A percentile compares a stretch with the other conserved stretches of the same genome.
Evolutionary conservation across 1,140 invertebrate species (phyloP).

Genomic region (Adelges cooleyi): DNA sequence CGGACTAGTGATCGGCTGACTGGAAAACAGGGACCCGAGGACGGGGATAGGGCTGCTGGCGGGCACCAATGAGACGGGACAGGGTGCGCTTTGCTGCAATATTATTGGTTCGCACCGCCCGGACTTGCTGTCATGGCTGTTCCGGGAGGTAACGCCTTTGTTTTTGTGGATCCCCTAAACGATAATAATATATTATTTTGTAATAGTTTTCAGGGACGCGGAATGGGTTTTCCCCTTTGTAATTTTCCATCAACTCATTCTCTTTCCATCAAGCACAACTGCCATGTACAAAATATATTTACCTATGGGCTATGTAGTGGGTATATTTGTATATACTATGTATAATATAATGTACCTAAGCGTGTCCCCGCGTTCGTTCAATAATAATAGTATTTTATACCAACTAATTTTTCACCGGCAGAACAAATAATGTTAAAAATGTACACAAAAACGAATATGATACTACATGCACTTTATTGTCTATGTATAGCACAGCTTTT

Average conservation of each 20-base stretch:
- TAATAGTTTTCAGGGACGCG: constrained; percentile 6
- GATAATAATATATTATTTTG: not conserved
- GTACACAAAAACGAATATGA: too few species aligned
- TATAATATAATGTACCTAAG: too few species aligned
- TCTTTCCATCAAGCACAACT: not conserved
- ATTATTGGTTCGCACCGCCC: constrained; percentile 2
- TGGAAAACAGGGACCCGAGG: constrained; percentile 19
- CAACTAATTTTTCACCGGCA: too few species aligned
- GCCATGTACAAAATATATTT: not conserved
- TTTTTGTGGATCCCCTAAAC: constrained; percentile 13
- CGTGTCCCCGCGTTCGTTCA: too few species aligned
- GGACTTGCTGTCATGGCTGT: constrained; percentile 9
- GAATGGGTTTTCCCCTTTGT: not conserved
- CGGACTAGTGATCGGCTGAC: constrained; percentile 25
- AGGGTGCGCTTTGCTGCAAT: constrained; percentile 4
- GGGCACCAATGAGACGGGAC: constrained; percentile 14
- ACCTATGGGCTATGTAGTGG: too few species aligned
- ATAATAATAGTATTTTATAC: too few species aligned
- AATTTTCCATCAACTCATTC: not conserved
- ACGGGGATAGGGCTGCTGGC: not conserved
- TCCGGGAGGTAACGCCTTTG: constrained; percentile 4
- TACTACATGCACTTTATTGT: too few species aligned
- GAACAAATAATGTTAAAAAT: too few species aligned
- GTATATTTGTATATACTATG: too few species aligned
- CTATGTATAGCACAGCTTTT: too few species aligned